These are phyloP conservation scores for Cairina moschata DNA, from an alignment of 2,113 vertebrate species.

Conservation along the genomic window DNA sequence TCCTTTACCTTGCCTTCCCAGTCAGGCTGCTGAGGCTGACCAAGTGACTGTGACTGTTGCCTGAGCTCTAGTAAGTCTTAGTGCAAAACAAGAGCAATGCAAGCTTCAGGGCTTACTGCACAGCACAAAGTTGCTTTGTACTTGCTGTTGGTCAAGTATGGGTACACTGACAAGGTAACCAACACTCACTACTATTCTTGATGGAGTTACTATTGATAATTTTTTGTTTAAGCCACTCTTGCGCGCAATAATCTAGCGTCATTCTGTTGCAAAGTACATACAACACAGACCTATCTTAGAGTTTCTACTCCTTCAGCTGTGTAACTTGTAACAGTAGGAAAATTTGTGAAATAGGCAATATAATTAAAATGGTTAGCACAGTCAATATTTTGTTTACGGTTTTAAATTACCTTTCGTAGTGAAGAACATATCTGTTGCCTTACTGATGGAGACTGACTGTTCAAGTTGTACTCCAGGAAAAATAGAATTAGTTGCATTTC, in stretches of 20 bases:
- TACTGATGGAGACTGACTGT: constrained; percentile 87
- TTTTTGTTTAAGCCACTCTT: neutral
- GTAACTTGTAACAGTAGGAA: fast-evolving
- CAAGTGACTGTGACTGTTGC: neutral
- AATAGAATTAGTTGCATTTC: constrained; percentile 88
- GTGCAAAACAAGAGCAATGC: neutral
- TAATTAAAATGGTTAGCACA: neutral
- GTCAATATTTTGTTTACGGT: neutral
- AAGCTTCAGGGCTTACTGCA: neutral
- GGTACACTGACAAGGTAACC: neutral
- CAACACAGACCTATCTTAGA: neutral
- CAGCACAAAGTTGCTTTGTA: neutral
- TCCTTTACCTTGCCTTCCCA: neutral
- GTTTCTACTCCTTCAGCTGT: neutral
- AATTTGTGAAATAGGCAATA: neutral
- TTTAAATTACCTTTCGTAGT: constrained; percentile 88
- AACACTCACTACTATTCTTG: neutral
- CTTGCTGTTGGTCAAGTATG: neutral
- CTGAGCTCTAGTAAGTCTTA: neutral
- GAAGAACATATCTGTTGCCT: constrained; percentile 90
- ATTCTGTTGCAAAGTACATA: neutral
- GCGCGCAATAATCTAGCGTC: neutral
- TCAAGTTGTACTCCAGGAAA: constrained; percentile 89
- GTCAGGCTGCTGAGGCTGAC: neutral
- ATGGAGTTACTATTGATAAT: neutral